Conservation (phyloP, 2,797 vertebrate species). For the Numenius phaeopus region DNA sequence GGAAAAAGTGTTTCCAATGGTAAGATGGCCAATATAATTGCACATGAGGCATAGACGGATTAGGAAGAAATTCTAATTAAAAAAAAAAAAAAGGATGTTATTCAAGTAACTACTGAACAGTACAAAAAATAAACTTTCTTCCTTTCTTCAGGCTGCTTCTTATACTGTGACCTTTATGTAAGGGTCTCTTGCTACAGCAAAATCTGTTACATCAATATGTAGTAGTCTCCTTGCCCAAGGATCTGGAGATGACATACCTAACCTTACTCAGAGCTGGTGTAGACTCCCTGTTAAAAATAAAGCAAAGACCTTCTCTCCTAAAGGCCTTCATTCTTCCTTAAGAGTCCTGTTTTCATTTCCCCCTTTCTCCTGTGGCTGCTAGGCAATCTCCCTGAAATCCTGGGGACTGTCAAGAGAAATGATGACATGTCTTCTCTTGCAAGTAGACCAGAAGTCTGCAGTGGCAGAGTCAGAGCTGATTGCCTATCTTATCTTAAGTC, state of each 20-base stretch:
- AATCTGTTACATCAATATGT: background rate
- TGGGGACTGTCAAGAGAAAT: conserved; percentile 81
- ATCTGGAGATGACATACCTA: background rate
- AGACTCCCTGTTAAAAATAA: conserved; percentile 29
- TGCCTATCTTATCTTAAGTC: conserved; percentile 83
- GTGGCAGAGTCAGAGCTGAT: conserved; percentile 74
- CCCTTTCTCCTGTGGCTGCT: conserved; percentile 11
- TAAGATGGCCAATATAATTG: background rate
- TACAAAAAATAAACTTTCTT: background rate
- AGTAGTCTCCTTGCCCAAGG: background rate
- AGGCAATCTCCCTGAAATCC: conserved; percentile 73
- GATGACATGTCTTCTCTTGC: conserved; percentile 80
- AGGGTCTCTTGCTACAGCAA: background rate
- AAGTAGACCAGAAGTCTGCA: conserved; percentile 83
- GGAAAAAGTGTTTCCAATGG: background rate
- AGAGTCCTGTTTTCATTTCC: conserved; percentile 52
- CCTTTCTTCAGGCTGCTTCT: background rate
- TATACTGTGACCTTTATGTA: background rate
- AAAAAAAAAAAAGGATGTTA: background rate
- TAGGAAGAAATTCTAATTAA: background rate
- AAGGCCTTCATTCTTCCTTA: conserved; percentile 36
- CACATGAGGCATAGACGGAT: background rate
- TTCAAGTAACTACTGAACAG: background rate
- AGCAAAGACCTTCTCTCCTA: background rate
- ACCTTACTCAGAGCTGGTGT: background rate